A percentile compares a stretch with the other conserved stretches of the same genome.
Conservation (phyloP, 2,888 invertebrate genomes). For the Hydrotaea cyrtoneurina region DNA sequence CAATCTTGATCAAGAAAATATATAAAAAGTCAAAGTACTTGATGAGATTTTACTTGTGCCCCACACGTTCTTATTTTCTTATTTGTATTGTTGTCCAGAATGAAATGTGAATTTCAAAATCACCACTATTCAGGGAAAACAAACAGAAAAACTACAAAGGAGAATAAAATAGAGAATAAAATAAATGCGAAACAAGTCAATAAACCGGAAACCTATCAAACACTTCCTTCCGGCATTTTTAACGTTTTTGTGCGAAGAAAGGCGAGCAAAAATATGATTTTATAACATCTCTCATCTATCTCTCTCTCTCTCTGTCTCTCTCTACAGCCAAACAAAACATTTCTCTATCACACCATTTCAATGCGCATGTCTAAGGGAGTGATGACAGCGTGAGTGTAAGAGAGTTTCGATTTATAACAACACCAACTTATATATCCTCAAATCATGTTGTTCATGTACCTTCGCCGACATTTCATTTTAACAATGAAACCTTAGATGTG, state of each 20-base stretch:
- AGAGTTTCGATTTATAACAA: background rate
- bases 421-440: background rate
- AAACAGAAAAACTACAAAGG: background rate
- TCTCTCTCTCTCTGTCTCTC: slow-evolving; percentile 10
- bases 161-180: slow-evolving; percentile 14
- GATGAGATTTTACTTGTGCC: too few species aligned
- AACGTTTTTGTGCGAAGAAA: background rate
- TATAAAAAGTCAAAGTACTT: too few species aligned
- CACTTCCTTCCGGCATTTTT: slow-evolving; percentile 68
- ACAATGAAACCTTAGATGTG: slow-evolving; percentile 65
- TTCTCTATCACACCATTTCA: slow-evolving; percentile 42
- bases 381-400: background rate
- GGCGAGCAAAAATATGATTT: slow-evolving; percentile 6
- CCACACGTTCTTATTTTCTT: too few species aligned
- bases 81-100: too few species aligned
- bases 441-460: too few species aligned
- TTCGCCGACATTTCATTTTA: slow-evolving; percentile 13
- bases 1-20: too few species aligned
- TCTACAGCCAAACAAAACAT: slow-evolving; percentile 5
- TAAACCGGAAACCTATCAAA: slow-evolving; percentile 68
- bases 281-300: background rate
- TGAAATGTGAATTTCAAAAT: too few species aligned
- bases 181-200: slow-evolving; percentile 60
- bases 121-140: too few species aligned
- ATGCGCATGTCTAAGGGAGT: slow-evolving; percentile 53